Evolutionary conservation across 2,797 vertebrate species (phyloP), one percentile per base, ranked within the genome.

Genomic region (Percopsis omiscomaycus): DNA sequence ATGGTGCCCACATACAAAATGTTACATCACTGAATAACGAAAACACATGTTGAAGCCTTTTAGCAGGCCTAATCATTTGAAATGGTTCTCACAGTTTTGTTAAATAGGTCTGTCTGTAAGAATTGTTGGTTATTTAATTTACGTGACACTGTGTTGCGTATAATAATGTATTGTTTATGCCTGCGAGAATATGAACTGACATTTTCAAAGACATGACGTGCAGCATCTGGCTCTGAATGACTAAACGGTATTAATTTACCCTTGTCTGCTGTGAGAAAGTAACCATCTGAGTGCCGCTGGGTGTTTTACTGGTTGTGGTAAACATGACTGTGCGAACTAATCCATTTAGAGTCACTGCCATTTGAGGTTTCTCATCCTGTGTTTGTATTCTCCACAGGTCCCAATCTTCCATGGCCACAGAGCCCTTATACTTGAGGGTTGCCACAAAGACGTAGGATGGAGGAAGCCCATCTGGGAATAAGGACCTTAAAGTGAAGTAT

Each of bases 361-460:
- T 96, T 81, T 99, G 97, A 59, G 94, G 92, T 65, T 85, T 93
- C 61, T 93, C 95, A 45, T 97, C 93, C 29, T 83, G 87, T 3
- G 94, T 94, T 84, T 96, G 89, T 84, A 99, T 92, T 81, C 97
- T 93, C 96, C 97, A 99, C 66, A 98, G 88, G 84, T 99, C 96
- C 97, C 97, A 98, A 0, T 94, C 91, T 82, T 99, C 98, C 62
- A 86, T 93, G 1, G 90, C 45, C 62, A 93, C 85, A 0, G 92
- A 90, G 49, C 93, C 94, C 84, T 95, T 96, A 89, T 98, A 98
- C 85, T 94, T 94, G 88, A 98, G 88, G 1, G 96, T 98, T 69
- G 97, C 94, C 76, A 99, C 96, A 81, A 98, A 98, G 5, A 99
- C 95, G 64, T 98, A 98, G 1, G 97, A 98, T 50, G 97, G 97